Evolutionary conservation across 2,888 invertebrate species (phyloP).

Genomic region (Dermolepida albohirtum): DNA sequence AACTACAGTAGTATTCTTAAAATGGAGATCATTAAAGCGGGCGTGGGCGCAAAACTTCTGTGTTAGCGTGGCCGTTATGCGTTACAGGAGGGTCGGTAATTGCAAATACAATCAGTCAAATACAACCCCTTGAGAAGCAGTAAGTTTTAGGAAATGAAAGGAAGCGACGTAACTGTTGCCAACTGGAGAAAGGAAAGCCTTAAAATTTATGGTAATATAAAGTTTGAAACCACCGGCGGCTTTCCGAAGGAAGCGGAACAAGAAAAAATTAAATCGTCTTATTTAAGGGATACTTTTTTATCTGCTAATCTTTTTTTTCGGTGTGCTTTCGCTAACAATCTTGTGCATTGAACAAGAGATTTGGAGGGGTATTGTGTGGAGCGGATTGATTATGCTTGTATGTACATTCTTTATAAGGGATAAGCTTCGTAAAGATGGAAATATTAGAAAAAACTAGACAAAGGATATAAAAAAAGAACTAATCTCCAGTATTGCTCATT

Average conservation of each 20-base stretch:
- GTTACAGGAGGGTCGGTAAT: conserved; percentile 39
- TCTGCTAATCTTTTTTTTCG: conserved; percentile 17
- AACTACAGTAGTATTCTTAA: conserved; percentile 16
- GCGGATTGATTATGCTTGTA: conserved; percentile 12
- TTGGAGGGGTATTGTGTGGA: conserved; percentile 16
- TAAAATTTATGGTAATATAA: conserved; percentile 44
- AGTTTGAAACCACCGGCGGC: conserved; percentile 26
- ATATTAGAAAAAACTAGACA: too few relatives aligned
- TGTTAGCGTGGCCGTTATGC: conserved; percentile 27
- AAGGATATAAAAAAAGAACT: too few relatives aligned
- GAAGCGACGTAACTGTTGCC: conserved; percentile 47
- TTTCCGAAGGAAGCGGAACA: conserved; percentile 4
- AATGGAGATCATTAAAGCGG: conserved; percentile 25
- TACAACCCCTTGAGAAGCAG: conserved; percentile 46
- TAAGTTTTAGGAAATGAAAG: conserved; percentile 46
- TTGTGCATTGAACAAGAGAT: conserved; percentile 19
- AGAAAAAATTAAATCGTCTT: conserved; percentile 30
- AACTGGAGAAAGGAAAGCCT: conserved; percentile 46
- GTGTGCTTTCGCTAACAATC: conserved; percentile 6
- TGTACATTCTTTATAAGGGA: neutral
- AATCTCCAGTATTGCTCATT: too few relatives aligned
- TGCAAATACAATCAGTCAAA: conserved; percentile 47
- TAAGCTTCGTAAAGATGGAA: too few relatives aligned
- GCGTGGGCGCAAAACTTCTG: conserved; percentile 37
- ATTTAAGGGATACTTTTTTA: conserved; percentile 7